A percentile compares a stretch with the other conserved stretches of the same genome.
These are phyloP conservation scores for Pollicipes pollicipes DNA, from an alignment of 1,140 invertebrate genomes.

Conservation along the genomic window DNA sequence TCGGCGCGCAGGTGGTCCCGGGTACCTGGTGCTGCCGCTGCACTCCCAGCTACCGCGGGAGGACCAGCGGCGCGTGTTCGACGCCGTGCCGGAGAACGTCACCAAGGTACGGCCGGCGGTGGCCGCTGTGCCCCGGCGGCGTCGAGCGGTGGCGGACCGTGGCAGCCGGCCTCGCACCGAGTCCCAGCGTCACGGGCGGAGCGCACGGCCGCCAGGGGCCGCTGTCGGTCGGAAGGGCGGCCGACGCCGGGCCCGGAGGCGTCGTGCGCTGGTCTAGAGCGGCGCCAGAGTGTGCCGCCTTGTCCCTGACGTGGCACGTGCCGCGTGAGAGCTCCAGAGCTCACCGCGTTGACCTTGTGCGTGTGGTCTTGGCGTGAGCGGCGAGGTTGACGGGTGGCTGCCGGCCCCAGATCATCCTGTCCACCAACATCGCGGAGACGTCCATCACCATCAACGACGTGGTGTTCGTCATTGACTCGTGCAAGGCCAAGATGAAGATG, in stretches of 20 bases:
- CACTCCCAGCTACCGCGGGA: conserved; percentile 79
- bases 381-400: no score
- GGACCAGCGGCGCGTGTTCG: conserved; percentile 73
- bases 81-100: conserved; percentile 47
- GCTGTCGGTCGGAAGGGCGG: no score
- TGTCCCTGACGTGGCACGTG: no score
- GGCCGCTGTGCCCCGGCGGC: neutral
- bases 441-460: conserved; percentile 94
- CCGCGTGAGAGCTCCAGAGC: no score
- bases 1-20: conserved; percentile 10
- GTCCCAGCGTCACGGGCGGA: no score
- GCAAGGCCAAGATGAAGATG: conserved; percentile 87
- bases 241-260: no score
- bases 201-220: no score
- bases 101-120: conserved; percentile 38
- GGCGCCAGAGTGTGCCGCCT: conserved; percentile 3
- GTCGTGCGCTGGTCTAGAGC: no score
- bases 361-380: no score
- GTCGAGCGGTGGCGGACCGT: no score
- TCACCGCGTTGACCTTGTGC: no score
- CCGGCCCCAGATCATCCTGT: conserved; percentile 49
- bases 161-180: no score
- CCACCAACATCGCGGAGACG: conserved; percentile 84
- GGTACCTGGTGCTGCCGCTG: conserved; percentile 56
- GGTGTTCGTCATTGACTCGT: conserved; percentile 86